A percentile compares a stretch with the other conserved stretches of the same genome.
Conservation (phyloP, 92 coral and sea anemone species). For the Scolanthus callimorphus region DNA sequence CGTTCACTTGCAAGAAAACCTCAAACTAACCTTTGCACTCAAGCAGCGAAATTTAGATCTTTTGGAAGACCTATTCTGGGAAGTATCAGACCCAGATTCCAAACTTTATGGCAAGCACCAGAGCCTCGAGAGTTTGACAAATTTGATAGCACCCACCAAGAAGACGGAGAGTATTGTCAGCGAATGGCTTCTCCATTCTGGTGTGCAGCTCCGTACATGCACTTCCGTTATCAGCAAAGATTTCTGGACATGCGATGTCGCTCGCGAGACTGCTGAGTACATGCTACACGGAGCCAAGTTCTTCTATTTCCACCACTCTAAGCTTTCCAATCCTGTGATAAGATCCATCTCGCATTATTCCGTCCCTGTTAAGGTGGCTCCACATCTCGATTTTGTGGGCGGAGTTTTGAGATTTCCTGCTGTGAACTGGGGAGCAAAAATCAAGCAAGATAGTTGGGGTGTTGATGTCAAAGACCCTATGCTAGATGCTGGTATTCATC, state of each 20-base stretch:
- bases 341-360: slow-evolving; percentile 71
- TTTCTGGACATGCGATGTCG: slow-evolving; percentile 74
- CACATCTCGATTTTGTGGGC: slow-evolving; percentile 89
- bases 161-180: slow-evolving; percentile 48
- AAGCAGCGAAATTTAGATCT: slow-evolving; percentile 75
- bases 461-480: slow-evolving; percentile 2
- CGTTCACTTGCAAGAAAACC: slow-evolving; percentile 42
- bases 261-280: slow-evolving; percentile 63
- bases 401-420: slow-evolving; percentile 92
- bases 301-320: slow-evolving; percentile 63
- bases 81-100: slow-evolving; percentile 83
- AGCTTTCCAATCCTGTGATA: slow-evolving; percentile 50
- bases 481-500: slow-evolving; percentile 36
- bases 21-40: slow-evolving; percentile 83
- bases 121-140: slow-evolving; percentile 44
- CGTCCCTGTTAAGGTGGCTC: slow-evolving; percentile 67
- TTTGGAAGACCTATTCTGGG: slow-evolving; percentile 78
- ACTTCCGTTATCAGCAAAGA: slow-evolving; percentile 61
- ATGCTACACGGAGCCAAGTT: slow-evolving; percentile 79
- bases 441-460: slow-evolving; percentile 1
- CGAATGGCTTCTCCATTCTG: slow-evolving; percentile 58
- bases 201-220: slow-evolving; percentile 56
- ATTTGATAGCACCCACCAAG: slow-evolving; percentile 64
- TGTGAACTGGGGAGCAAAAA: slow-evolving; percentile 59
- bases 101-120: slow-evolving; percentile 72